Conservation (phyloP, 2,888 invertebrate genomes). For the Trichopoda pennipes region DNA sequence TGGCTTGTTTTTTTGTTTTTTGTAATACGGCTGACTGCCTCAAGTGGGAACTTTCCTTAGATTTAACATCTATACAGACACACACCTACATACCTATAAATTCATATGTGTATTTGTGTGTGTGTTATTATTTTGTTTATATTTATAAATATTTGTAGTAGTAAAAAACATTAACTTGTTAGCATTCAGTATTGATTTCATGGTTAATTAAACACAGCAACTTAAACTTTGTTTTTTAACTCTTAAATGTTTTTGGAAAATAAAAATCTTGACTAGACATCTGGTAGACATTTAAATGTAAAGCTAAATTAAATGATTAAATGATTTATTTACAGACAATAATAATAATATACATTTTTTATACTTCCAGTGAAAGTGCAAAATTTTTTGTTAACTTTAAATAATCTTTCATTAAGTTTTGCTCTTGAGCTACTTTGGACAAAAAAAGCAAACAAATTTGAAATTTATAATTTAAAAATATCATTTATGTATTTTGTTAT, state of each 20-base stretch:
- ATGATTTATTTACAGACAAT: neutral
- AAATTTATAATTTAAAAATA: too few species aligned
- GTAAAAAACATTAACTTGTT: neutral
- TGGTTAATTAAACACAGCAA: slow-evolving; percentile 15
- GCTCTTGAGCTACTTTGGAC: too few species aligned
- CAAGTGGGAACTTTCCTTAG: slow-evolving; percentile 26
- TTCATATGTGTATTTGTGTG: too few species aligned
- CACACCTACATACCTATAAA: too few species aligned
- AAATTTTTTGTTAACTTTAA: too few species aligned
- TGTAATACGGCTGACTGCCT: slow-evolving; percentile 38
- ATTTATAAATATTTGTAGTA: neutral
- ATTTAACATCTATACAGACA: too few species aligned
- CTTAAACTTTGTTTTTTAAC: neutral
- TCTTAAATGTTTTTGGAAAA: neutral
- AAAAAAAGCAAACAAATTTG: too few species aligned
- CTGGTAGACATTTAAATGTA: neutral
- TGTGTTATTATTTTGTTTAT: neutral
- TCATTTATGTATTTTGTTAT: too few species aligned
- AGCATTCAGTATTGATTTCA: slow-evolving; percentile 2
- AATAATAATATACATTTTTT: too few species aligned
- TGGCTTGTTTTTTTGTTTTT: slow-evolving; percentile 3
- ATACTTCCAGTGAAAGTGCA: too few species aligned
- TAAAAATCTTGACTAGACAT: slow-evolving; percentile 4
- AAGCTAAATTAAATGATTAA: neutral
- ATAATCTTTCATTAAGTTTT: too few species aligned